Base-by-base conservation (phyloP, 2,888 invertebrate species). In the Coleophora deauratella region DNA sequence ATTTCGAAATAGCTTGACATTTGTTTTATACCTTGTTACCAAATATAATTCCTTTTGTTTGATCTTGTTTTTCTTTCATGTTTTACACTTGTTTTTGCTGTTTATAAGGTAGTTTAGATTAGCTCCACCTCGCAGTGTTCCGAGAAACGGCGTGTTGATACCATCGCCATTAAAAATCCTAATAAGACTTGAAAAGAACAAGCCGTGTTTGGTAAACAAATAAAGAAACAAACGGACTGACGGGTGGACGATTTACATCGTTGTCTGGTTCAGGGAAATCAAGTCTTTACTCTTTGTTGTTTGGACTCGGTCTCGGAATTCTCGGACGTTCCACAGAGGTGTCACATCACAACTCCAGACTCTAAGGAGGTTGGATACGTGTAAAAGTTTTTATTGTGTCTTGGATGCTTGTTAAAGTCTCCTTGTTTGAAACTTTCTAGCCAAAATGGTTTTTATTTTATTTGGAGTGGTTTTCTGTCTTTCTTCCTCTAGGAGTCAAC, bases 181-280 rank as follows among this genome's bases (percentile, higher is more conserved):
- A 34, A 15, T 28, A 27, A 27, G n/a, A 28, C 36, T 27, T 28
- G 15, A 28, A 27, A 8, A 11, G 28, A 36, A 27, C 11, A 28
- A 11, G 7, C 31, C 37, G 11, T 15, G 14, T 37, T 50, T 50
- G 55, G 49, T 46, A 50, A 53, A 49, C 51, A 51, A 55, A 57
- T 53, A 51, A 54, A 53, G 50, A 45, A 42, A 44, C 42, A 45
- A 38, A 50, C 68, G 63, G 55, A 57, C 57, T 53, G 66, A 67
- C 70, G 21, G 21, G n/a, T n/a, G n/a, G n/a, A 58, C 62, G 66
- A 72, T 74, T 73, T 69, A 71, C 69, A 59, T 66, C 59, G 28
- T n/a, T 27, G 21, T 53, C 47, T 47, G 66, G 55, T 77, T 76
- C 73, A 66, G 51, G 62, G 77, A 77, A 79, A 21, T 69, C 54